A percentile compares a stretch with the other conserved stretches of the same genome.
phyloP scores from a whole-genome alignment of 2,888 invertebrate genomes.

The Aelia acuminata region DNA sequence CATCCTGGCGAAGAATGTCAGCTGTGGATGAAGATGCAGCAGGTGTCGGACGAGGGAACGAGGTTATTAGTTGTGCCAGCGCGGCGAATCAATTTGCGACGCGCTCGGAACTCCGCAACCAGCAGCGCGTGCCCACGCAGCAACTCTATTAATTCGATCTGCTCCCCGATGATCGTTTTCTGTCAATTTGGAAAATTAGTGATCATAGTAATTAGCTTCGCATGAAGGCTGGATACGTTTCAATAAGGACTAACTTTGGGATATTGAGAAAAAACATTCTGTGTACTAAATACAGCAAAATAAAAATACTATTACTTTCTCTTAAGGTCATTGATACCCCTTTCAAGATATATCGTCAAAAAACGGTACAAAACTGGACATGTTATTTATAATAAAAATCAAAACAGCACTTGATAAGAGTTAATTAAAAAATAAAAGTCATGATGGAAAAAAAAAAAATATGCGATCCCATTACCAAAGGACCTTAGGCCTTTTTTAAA shows the following conservation, averaged over 20 bases:
- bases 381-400: no score
- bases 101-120: conserved; percentile 9
- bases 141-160: conserved; percentile 45
- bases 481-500: no score
- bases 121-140: conserved; percentile 44
- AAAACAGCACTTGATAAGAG: no score
- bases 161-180: neutral
- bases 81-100: conserved; percentile 24
- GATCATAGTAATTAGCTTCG: neutral
- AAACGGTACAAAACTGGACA: no score
- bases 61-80: conserved; percentile 38
- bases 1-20: neutral
- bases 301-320: no score
- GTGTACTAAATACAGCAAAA: no score
- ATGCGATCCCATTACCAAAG: no score
- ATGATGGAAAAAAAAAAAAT: no score
- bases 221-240: neutral
- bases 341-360: no score
- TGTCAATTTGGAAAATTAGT: conserved; percentile 48
- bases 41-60: conserved; percentile 24
- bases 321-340: no score
- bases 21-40: conserved; percentile 48
- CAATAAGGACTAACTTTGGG: neutral
- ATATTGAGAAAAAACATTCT: no score
- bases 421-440: no score